These are phyloP conservation scores for Melanogrammus aeglefinus DNA, from an alignment of 2,797 vertebrate species.

Conservation along the genomic window DNA sequence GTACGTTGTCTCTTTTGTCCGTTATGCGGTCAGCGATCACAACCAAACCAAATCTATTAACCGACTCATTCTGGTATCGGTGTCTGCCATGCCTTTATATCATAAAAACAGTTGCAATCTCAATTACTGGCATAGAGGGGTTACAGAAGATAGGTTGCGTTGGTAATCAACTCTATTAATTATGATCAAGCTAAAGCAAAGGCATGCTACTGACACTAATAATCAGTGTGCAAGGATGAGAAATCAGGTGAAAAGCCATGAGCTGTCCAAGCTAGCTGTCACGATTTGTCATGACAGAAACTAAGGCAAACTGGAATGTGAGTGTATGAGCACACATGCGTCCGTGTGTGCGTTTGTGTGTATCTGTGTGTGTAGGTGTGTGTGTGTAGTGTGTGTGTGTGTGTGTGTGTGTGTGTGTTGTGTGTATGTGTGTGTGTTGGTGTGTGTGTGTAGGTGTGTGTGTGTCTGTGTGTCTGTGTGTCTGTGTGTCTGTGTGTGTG, in stretches of 20 bases:
- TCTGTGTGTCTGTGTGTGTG: too few species aligned
- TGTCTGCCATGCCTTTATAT: too few species aligned
- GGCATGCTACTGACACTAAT: background rate
- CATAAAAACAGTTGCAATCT: too few species aligned
- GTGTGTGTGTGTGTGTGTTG: constrained; percentile 12
- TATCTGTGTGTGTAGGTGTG: too few species aligned
- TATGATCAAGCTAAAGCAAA: background rate
- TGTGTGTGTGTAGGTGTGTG: background rate
- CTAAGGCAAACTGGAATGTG: too few species aligned
- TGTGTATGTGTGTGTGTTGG: constrained; percentile 24
- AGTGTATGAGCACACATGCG: constrained; percentile 9
- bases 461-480: background rate
- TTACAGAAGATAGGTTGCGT: background rate
- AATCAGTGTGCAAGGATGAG: background rate
- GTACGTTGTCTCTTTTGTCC: background rate
- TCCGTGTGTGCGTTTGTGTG: background rate
- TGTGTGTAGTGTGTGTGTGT: too few species aligned
- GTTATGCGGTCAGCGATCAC: too few species aligned
- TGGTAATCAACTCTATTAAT: too few species aligned
- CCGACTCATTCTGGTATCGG: too few species aligned
- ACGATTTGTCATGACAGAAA: background rate
- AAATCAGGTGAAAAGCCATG: background rate
- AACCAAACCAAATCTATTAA: too few species aligned
- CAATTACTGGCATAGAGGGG: too few species aligned
- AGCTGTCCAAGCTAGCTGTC: background rate